Conservation (phyloP, 1,140 invertebrate species). For the Trachymyrmex cornetzi region DNA sequence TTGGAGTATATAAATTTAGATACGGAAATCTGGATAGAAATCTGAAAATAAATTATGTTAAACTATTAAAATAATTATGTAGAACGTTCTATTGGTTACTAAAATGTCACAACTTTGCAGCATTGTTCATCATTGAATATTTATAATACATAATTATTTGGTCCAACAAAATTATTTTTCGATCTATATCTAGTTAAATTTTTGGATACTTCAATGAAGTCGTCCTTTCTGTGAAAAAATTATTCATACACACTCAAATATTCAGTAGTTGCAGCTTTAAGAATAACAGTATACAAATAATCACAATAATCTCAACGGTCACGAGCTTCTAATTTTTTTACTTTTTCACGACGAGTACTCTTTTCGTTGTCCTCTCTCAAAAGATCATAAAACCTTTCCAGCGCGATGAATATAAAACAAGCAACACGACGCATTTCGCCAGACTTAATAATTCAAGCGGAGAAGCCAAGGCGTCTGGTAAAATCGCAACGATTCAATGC, state of each 20-base stretch:
- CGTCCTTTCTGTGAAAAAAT: neutral
- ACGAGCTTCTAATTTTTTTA: neutral
- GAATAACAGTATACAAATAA: neutral
- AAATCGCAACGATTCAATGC: conserved; percentile 51
- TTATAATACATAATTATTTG: too few relatives aligned
- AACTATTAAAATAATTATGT: too few relatives aligned
- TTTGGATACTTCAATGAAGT: too few relatives aligned
- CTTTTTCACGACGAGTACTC: neutral
- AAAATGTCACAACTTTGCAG: too few relatives aligned
- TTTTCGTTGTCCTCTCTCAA: neutral
- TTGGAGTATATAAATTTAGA: too few relatives aligned
- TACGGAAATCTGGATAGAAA: too few relatives aligned
- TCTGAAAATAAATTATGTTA: too few relatives aligned
- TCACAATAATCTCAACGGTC: neutral
- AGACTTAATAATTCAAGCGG: conserved; percentile 53
- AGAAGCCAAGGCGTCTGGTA: conserved; percentile 38
- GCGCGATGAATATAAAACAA: conserved; percentile 41
- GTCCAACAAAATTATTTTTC: too few relatives aligned
- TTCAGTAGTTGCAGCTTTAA: neutral
- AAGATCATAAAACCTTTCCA: conserved; percentile 5
- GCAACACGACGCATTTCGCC: conserved; percentile 6
- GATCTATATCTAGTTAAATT: too few relatives aligned
- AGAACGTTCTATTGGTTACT: too few relatives aligned
- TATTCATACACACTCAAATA: neutral
- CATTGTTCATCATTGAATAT: too few relatives aligned